These are phyloP conservation scores for Hypotaenidia okinawae DNA, from an alignment of 2,797 vertebrate genomes.

Conservation along the genomic window DNA sequence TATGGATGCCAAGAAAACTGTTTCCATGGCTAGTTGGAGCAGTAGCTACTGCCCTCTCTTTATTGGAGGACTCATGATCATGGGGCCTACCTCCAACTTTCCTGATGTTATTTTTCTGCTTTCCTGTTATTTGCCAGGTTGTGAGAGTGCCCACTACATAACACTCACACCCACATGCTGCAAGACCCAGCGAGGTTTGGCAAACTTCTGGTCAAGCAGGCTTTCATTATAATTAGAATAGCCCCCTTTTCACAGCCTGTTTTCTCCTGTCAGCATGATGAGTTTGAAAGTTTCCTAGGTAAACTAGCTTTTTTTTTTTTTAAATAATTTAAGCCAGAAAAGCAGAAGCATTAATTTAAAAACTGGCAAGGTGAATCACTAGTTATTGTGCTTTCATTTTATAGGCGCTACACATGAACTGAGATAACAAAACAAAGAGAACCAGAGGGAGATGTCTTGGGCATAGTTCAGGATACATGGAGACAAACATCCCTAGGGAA, in stretches of 20 bases:
- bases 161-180: background rate
- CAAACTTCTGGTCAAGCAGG: background rate
- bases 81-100: background rate
- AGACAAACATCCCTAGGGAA: slow-evolving; percentile 17
- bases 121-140: background rate
- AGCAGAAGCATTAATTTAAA: background rate
- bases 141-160: background rate
- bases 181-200: background rate
- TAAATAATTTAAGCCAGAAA: background rate
- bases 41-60: background rate
- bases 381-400: background rate
- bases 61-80: background rate
- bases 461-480: background rate
- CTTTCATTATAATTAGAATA: background rate
- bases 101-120: background rate
- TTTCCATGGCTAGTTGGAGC: background rate
- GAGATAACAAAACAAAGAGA: slow-evolving; percentile 15
- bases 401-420: background rate
- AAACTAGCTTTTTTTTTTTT: background rate
- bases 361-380: background rate
- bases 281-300: background rate
- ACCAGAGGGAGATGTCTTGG: background rate
- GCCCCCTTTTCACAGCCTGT: background rate
- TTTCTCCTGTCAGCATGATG: background rate
- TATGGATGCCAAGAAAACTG: background rate